Percentiles rank a stretch among this genome's conserved stretches.
phyloP scores from a whole-genome alignment of 2,113 vertebrate species.

The Leptobrachium leishanense region DNA sequence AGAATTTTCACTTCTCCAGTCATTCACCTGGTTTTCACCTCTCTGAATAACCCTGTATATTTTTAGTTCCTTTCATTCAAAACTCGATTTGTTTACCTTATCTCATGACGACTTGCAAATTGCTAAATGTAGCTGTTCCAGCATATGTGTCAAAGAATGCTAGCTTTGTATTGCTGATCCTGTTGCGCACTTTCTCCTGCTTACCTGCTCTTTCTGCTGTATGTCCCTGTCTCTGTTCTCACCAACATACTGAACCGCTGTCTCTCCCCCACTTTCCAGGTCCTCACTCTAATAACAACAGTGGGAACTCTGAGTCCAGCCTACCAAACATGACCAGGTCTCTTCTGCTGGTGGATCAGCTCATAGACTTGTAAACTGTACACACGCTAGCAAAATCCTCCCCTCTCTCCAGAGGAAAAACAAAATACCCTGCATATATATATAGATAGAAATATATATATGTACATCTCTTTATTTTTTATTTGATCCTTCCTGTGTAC shows the following conservation, averaged over 20 bases:
- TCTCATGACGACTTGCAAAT: background rate
- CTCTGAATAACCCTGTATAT: too few relatives aligned
- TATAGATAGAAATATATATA: conserved; percentile 39
- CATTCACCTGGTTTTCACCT: too few relatives aligned
- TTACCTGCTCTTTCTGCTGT: conserved; percentile 47
- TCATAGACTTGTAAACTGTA: conserved; percentile 97
- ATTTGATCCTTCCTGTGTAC: conserved; percentile 40
- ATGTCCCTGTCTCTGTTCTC: conserved; percentile 54
- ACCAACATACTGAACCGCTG: conserved; percentile 72
- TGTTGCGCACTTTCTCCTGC: background rate
- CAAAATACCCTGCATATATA: conserved; percentile 59
- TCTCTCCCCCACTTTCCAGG: conserved; percentile 87
- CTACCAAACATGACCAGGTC: conserved; percentile 98
- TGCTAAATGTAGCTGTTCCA: background rate
- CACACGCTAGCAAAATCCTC: conserved; percentile 70
- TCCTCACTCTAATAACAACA: conserved; percentile 99
- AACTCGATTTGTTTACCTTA: too few relatives aligned
- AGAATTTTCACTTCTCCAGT: too few relatives aligned
- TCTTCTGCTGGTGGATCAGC: conserved; percentile 99
- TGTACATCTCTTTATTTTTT: conserved; percentile 42
- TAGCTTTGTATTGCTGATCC: conserved; percentile 1
- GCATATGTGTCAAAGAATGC: background rate
- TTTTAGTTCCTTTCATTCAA: too few relatives aligned
- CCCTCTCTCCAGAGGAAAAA: conserved; percentile 66
- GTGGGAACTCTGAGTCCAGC: conserved; percentile 98